These are phyloP conservation scores for Halictus quadricinctus DNA, from an alignment of 2,888 invertebrate genomes.

Conservation along the genomic window DNA sequence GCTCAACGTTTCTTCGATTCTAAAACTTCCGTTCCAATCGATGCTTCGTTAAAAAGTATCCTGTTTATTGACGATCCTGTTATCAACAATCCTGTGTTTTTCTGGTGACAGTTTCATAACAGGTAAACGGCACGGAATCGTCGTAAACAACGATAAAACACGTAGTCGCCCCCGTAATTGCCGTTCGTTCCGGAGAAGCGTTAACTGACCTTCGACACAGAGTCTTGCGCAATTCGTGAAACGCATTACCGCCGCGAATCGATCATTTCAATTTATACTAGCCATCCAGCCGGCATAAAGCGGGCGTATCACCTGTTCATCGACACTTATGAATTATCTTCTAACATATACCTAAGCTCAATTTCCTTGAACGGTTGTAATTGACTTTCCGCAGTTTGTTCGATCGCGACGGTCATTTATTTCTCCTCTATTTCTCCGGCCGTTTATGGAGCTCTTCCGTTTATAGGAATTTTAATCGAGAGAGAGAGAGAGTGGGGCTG, in stretches of 20 bases:
- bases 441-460: not conserved
- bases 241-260: not conserved
- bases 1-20: not conserved
- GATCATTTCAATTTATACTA: not conserved
- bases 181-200: not conserved
- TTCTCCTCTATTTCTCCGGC: not conserved
- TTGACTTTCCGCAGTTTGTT: not conserved
- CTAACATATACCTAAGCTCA: not conserved
- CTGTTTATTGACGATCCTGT: no score
- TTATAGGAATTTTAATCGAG: constrained; percentile 11
- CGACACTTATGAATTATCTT: not conserved
- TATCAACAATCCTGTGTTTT: not conserved
- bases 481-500: constrained; percentile 7
- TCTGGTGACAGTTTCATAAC: accelerated
- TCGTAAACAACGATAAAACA: not conserved
- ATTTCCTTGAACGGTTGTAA: not conserved
- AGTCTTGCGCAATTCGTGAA: not conserved
- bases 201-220: not conserved
- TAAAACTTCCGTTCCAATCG: not conserved
- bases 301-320: not conserved
- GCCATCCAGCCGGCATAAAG: not conserved
- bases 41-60: not conserved
- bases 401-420: not conserved
- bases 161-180: not conserved
- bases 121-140: not conserved